These are phyloP conservation scores for Phalacrocorax carbo DNA, from an alignment of 2,113 vertebrate species.

Conservation along the genomic window DNA sequence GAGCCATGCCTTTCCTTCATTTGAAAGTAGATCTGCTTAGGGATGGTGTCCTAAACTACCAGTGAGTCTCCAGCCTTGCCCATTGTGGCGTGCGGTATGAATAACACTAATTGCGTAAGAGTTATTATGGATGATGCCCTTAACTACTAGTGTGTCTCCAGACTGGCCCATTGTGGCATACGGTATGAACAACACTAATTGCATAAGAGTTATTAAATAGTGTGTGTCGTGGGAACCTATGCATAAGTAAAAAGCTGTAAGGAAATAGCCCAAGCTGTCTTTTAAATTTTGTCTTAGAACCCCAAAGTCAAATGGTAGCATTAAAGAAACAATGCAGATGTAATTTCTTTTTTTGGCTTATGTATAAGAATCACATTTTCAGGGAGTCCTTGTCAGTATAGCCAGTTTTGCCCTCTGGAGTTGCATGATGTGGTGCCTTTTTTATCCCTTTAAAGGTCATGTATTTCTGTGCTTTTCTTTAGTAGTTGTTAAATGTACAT, in stretches of 20 bases:
- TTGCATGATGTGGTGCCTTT: neutral
- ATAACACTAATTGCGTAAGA: neutral
- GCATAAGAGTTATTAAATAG: neutral
- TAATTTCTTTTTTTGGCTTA: neutral
- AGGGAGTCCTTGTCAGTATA: neutral
- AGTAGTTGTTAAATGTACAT: neutral
- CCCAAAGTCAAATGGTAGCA: neutral
- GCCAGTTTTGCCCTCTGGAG: neutral
- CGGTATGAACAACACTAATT: neutral
- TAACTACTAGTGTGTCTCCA: neutral
- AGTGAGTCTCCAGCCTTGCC: neutral
- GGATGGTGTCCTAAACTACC: neutral
- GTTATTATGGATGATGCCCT: neutral
- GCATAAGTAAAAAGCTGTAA: neutral
- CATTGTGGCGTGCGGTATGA: neutral
- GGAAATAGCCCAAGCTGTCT: neutral
- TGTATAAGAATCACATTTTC: neutral
- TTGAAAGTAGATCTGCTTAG: conserved; percentile 30
- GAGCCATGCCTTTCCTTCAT: conserved; percentile 18
- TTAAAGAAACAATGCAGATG: neutral
- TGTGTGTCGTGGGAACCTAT: neutral
- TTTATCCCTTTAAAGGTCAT: neutral
- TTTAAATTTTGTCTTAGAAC: neutral
- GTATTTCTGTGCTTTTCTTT: neutral
- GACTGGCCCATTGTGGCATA: neutral